Conservation (phyloP, 2,888 invertebrate genomes). For the Scaeva pyrastri region DNA sequence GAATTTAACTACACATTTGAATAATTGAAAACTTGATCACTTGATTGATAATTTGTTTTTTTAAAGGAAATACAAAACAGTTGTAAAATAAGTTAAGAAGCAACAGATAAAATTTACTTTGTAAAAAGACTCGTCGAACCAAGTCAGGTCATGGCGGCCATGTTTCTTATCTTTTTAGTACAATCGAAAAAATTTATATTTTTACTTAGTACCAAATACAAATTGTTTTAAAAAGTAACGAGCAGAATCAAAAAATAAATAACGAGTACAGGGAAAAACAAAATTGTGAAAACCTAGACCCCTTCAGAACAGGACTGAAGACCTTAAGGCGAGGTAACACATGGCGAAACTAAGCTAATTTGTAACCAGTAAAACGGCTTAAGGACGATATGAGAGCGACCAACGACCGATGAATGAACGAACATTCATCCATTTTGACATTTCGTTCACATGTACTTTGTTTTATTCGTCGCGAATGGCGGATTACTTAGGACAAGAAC, state of each 20-base stretch:
- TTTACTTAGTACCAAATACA: conserved; percentile 37
- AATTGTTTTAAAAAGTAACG: conserved; percentile 8
- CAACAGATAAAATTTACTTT: conserved; percentile 68
- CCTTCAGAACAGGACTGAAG: too few species aligned
- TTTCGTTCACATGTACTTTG: too few species aligned
- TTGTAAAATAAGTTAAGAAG: conserved; percentile 50
- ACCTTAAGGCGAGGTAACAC: too few species aligned
- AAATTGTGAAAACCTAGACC: too few species aligned
- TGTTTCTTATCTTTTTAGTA: conserved; percentile 71
- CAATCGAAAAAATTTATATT: conserved; percentile 36
- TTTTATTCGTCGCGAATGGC: too few species aligned
- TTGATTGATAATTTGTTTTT: conserved; percentile 26
- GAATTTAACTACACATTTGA: conserved; percentile 19
- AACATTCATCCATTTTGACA: too few species aligned
- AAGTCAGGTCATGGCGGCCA: conserved; percentile 66
- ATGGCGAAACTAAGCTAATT: too few species aligned
- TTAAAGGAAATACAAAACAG: conserved; percentile 27
- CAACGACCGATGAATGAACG: too few species aligned
- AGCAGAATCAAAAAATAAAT: background rate
- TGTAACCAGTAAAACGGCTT: too few species aligned
- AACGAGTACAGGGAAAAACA: too few species aligned
- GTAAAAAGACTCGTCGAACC: conserved; percentile 45
- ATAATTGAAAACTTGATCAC: background rate
- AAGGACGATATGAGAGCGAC: too few species aligned
- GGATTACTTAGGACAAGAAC: too few species aligned